Evolutionary conservation across 2,888 invertebrate species (phyloP), one percentile per base, ranked within the genome.

Genomic region (Nyleta sp.): DNA sequence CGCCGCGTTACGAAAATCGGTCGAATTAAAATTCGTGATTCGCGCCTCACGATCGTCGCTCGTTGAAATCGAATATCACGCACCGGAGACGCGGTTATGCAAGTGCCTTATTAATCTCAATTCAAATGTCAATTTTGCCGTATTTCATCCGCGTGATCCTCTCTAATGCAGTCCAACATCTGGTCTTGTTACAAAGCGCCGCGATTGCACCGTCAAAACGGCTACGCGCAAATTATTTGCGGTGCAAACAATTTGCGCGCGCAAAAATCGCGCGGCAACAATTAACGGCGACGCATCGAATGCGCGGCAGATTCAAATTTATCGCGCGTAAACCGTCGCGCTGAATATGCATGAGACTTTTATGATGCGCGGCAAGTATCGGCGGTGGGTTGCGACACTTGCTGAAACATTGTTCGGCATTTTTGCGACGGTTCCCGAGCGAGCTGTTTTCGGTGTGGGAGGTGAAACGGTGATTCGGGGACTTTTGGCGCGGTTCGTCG

Each of bases 101-200:
- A 76, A 76, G 57, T 42, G 70, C 35, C 50, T 76, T 76, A 70
- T 76, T 76, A 76, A 70, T 76, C 64, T 70, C 53, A 57, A 70
- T 76, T 70, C 70, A 70, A 70, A 70, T 57, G 75, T 70, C 70
- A 70, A 76, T 76, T 76, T 70, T 50, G 64, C 70, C 44, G 57
- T 70, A 70, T 42, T 76, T 70, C 70, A 70, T 57, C 22, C 64
- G 13, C 50, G 57, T 64, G 57, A 76, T 76, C 62, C 31, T 31
- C 10, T 75, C 35, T 44, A 64, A 53, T 68, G 57, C 22, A 57
- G 62, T 62, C 52, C 57, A 70, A 50, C 70, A 70, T 55, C 75
- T 70, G 75, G 55, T 70, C 70, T 62, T 31, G 64, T 55, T 64
- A 55, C 68, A 52, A 57, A 7, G 24, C 24, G 24, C 24, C 24